Evolutionary conservation across 2,888 invertebrate species (phyloP), one percentile per base, ranked within the genome.

Genomic region (Heliconius hortense): DNA sequence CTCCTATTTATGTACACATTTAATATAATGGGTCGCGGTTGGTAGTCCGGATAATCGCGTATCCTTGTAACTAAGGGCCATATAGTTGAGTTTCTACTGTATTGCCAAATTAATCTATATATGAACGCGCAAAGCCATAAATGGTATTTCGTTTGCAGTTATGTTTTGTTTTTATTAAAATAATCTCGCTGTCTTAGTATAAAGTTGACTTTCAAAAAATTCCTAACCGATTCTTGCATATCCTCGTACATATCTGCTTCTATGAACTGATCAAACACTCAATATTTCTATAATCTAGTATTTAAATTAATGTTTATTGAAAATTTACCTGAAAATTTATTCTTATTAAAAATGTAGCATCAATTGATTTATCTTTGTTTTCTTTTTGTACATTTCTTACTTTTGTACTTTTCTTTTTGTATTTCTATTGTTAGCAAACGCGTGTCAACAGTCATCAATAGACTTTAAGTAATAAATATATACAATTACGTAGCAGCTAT

Each of bases 161-260:
- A 35, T 11, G 10, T 53, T 28, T 64, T 67, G 4, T 68, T 53
- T 48, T 67, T 18, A 18, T 7, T 26, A 24, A 13, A 63, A 35
- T 24, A 21, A 31, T 31, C 31, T 21, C 53, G 3, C 2, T 26
- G 21, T 68, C 1, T 31, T 68, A 56, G 31, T 69, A 68, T 69
- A n/a, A 28, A 35, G 31, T 56, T 53, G 56, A 35, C n/a, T 8
- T 53, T 11, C 68, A 39, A 68, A 43, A n/a, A 35, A 56, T 3
- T 63, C 31, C 39, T 53, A 67, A 43, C 26, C 11, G 67, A 69
- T 81, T 77, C 74, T 82, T 85, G 89, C 89, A 90, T 90, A 90
- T 89, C 86, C 82, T 70, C 76, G 81, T 81, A 83, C 90, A 91
- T 91, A 91, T 92, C 90, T 92, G 92, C 92, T 92, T 91, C 91